Percentiles rank a stretch among this genome's conserved stretches.
Conservation (phyloP, 2,888 invertebrate genomes). For the Falcaria lacertinaria region DNA sequence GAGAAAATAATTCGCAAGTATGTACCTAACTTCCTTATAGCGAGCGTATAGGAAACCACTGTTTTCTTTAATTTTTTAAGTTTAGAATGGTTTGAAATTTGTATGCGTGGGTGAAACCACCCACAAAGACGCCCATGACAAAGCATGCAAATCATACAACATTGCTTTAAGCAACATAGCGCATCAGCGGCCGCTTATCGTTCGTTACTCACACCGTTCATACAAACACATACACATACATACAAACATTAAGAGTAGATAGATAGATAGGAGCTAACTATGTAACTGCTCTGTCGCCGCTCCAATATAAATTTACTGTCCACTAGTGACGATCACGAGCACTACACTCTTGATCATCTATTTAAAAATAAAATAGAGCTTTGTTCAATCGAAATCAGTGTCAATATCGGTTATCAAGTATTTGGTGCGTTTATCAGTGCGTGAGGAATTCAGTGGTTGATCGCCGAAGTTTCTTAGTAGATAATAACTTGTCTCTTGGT, state of each 20-base stretch:
- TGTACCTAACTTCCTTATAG: too few species aligned
- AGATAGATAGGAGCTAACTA: slow-evolving; percentile 58
- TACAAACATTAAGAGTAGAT: slow-evolving; percentile 33
- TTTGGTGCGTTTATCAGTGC: neutral
- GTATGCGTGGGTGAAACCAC: too few species aligned
- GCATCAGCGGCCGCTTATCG: slow-evolving; percentile 23
- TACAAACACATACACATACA: slow-evolving; percentile 3
- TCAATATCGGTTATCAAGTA: neutral
- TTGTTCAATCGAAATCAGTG: neutral
- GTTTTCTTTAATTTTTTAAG: too few species aligned
- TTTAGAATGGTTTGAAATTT: too few species aligned
- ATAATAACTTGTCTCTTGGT: neutral
- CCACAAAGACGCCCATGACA: too few species aligned
- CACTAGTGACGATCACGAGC: slow-evolving; percentile 45
- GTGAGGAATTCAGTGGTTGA: slow-evolving; percentile 2
- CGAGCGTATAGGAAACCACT: too few species aligned
- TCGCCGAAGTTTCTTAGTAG: neutral
- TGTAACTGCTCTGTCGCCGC: slow-evolving; percentile 36
- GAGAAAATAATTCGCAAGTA: too few species aligned
- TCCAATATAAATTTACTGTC: slow-evolving; percentile 66
- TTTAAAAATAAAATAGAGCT: slow-evolving; percentile 19
- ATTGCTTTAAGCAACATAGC: neutral
- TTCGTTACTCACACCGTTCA: slow-evolving; percentile 34
- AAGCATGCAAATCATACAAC: too few species aligned
- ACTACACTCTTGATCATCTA: slow-evolving; percentile 34